Conservation (phyloP, 2,113 vertebrate species). For the Oncorhynchus keta region DNA sequence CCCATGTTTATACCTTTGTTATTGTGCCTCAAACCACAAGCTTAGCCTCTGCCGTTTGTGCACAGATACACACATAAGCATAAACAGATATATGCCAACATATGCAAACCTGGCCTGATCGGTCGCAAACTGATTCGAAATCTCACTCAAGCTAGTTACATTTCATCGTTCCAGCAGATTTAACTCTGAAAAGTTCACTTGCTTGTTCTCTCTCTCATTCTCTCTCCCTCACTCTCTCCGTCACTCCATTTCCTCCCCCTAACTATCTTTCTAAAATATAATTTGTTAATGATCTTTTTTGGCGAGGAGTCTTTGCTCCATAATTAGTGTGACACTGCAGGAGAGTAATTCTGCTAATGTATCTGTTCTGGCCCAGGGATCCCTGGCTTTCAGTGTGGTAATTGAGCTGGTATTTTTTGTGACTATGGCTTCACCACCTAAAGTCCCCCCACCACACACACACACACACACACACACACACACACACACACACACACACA, state of each 20-base stretch:
- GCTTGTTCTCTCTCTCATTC: background rate
- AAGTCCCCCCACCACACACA: background rate
- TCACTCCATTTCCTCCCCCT: background rate
- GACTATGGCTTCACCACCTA: background rate
- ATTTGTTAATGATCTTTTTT: conserved; percentile 36
- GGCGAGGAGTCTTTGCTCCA: conserved; percentile 33
- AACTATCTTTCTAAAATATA: conserved; percentile 23
- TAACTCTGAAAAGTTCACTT: conserved; percentile 6
- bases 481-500: background rate
- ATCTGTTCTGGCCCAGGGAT: conserved; percentile 33
- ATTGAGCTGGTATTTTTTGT: conserved; percentile 3
- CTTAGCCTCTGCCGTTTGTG: background rate
- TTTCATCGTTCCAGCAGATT: conserved; percentile 47
- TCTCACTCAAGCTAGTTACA: conserved; percentile 25
- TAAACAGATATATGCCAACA: background rate
- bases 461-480: background rate
- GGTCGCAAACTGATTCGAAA: conserved; percentile 37
- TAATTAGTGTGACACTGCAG: conserved; percentile 52
- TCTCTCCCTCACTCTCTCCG: background rate
- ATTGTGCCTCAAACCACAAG: background rate
- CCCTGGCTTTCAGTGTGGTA: conserved; percentile 22
- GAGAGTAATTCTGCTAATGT: conserved; percentile 35
- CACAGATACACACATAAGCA: background rate
- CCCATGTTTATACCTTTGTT: background rate
- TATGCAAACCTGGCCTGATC: background rate